phyloP scores from a whole-genome alignment of 2,797 vertebrate genomes.

The Melanotaenia boesemani region DNA sequence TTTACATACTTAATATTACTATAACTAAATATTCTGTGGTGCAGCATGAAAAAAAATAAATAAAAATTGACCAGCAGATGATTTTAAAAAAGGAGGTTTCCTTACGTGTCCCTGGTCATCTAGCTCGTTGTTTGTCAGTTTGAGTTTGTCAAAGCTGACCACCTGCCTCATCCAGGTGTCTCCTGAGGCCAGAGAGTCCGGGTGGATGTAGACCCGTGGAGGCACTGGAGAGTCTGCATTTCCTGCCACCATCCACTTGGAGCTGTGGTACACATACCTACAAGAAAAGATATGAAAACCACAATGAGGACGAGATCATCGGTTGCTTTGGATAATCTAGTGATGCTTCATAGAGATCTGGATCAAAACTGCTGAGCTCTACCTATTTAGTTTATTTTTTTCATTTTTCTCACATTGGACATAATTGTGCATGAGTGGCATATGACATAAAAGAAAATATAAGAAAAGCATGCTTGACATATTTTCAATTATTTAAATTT shows the following conservation, averaged over 20 bases:
- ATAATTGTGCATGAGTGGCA: background rate
- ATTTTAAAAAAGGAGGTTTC: slow-evolving; percentile 8
- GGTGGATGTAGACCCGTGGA: slow-evolving; percentile 95
- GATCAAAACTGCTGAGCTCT: too few relatives aligned
- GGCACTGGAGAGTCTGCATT: slow-evolving; percentile 97
- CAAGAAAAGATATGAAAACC: background rate
- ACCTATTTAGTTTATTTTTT: background rate
- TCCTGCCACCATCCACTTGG: slow-evolving; percentile 99
- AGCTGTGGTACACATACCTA: slow-evolving; percentile 98
- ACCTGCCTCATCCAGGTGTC: slow-evolving; percentile 99
- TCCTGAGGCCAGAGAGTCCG: slow-evolving; percentile 95
- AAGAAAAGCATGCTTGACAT: background rate
- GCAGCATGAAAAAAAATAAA: background rate
- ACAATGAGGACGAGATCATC: background rate
- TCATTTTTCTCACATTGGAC: background rate
- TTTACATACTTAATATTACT: background rate
- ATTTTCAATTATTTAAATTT: background rate
- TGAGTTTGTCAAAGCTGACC: slow-evolving; percentile 97
- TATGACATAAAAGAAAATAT: background rate
- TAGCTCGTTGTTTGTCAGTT: slow-evolving; percentile 98
- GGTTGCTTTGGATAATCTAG: background rate
- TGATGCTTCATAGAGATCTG: background rate
- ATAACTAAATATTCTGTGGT: background rate
- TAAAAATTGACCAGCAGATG: too few relatives aligned
- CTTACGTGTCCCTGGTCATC: slow-evolving; percentile 98